These are phyloP conservation scores for Elephas maximus DNA, from an alignment of 2,113 vertebrate species.

Conservation along the genomic window DNA sequence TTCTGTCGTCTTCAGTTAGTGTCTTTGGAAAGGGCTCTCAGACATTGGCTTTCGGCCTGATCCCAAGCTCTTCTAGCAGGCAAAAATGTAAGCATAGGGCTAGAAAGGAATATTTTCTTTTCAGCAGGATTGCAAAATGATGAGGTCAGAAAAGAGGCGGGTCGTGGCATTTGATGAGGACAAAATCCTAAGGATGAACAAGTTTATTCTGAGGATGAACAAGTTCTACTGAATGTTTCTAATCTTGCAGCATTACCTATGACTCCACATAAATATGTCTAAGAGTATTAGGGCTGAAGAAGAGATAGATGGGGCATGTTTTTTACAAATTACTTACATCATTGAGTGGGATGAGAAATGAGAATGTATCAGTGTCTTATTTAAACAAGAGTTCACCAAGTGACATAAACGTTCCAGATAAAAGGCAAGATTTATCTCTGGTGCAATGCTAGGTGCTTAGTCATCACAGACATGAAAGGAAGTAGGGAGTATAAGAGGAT, in stretches of 20 bases:
- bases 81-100: background rate
- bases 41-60: background rate
- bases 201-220: background rate
- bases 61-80: background rate
- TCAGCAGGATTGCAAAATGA: background rate
- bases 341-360: background rate
- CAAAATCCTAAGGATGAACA: background rate
- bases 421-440: background rate
- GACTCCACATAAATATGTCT: background rate
- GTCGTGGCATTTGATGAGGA: background rate
- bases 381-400: background rate
- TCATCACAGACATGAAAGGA: background rate
- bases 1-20: background rate
- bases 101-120: background rate
- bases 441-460: background rate
- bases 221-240: background rate
- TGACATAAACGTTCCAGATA: conserved; percentile 29
- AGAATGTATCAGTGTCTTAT: conserved; percentile 5
- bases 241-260: background rate
- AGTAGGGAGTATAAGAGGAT: background rate
- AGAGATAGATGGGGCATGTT: background rate
- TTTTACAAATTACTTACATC: conserved; percentile 30
- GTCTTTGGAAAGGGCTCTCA: background rate
- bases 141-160: background rate
- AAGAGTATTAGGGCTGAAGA: background rate